A percentile compares a stretch with the other conserved stretches of the same genome.
Evolutionary conservation across 1,140 invertebrate genomes (phyloP).

Genomic region (Venturia canescens): DNA sequence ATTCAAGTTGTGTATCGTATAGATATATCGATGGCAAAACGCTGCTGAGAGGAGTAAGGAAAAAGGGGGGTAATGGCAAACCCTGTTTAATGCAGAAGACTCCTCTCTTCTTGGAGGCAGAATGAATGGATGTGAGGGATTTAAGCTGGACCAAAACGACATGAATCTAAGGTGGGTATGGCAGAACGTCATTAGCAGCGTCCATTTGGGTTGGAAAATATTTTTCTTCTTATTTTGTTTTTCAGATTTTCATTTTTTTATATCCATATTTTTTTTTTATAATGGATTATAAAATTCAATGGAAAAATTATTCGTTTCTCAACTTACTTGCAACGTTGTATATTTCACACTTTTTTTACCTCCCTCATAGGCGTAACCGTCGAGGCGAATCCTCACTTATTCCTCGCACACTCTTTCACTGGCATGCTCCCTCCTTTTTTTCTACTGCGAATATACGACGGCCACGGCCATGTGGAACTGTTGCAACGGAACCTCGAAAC

Average conservation of each 20-base stretch:
- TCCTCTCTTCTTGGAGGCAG: too few relatives aligned
- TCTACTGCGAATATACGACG: constrained; percentile 11
- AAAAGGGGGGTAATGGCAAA: too few relatives aligned
- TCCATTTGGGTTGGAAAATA: too few relatives aligned
- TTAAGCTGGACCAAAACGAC: too few relatives aligned
- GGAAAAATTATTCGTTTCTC: neutral
- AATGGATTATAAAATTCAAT: neutral
- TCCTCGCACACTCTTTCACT: constrained; percentile 19
- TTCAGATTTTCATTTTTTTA: too few relatives aligned
- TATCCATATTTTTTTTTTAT: too few relatives aligned
- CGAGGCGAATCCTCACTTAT: neutral
- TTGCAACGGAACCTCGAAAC: neutral
- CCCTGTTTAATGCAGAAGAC: too few relatives aligned
- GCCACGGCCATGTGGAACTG: neutral
- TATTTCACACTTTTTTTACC: neutral
- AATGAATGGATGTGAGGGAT: too few relatives aligned
- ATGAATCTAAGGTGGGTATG: too few relatives aligned
- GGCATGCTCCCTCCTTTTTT: constrained; percentile 46
- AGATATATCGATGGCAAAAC: neutral
- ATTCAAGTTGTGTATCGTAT: neutral
- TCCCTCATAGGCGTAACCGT: neutral
- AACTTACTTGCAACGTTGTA: neutral
- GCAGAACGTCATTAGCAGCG: too few relatives aligned
- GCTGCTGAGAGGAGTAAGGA: neutral
- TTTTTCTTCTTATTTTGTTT: too few relatives aligned